A percentile compares a stretch with the other conserved stretches of the same genome.
These are phyloP conservation scores for Morpho helenor DNA, from an alignment of 2,888 invertebrate species.

Conservation along the genomic window DNA sequence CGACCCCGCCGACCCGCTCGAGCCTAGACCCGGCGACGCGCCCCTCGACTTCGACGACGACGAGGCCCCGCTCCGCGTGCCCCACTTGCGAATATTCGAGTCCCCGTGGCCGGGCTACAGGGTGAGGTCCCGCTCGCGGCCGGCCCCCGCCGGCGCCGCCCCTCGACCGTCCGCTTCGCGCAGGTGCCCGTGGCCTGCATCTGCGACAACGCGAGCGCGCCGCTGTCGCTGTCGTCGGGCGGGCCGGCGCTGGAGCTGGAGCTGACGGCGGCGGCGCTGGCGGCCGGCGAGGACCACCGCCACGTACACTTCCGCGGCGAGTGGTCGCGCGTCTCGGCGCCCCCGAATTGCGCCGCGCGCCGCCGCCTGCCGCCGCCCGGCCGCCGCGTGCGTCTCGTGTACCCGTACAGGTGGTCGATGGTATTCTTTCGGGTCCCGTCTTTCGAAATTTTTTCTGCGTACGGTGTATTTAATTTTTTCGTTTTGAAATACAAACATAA, in stretches of 20 bases:
- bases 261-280: slow-evolving; percentile 86
- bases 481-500: no score
- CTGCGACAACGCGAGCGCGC: slow-evolving; percentile 84
- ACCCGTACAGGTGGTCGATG: slow-evolving; percentile 50
- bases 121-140: slow-evolving; percentile 31
- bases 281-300: slow-evolving; percentile 89
- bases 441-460: no score
- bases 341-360: slow-evolving; percentile 34
- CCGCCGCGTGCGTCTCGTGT: slow-evolving; percentile 49
- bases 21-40: slow-evolving; percentile 32
- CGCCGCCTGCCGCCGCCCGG: slow-evolving; percentile 47
- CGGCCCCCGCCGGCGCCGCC: no score
- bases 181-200: slow-evolving; percentile 86
- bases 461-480: no score
- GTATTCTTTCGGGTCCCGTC: not conserved
- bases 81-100: slow-evolving; percentile 81
- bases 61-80: slow-evolving; percentile 63
- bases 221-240: slow-evolving; percentile 43
- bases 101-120: slow-evolving; percentile 85
- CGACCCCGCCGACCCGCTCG: slow-evolving; percentile 34
- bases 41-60: slow-evolving; percentile 42
- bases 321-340: slow-evolving; percentile 44
- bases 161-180: no score
- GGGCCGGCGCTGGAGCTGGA: slow-evolving; percentile 84
- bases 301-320: slow-evolving; percentile 88